These are phyloP conservation scores for Drosophila simulans DNA, from an alignment of 1,140 invertebrate genomes.

Conservation along the genomic window DNA sequence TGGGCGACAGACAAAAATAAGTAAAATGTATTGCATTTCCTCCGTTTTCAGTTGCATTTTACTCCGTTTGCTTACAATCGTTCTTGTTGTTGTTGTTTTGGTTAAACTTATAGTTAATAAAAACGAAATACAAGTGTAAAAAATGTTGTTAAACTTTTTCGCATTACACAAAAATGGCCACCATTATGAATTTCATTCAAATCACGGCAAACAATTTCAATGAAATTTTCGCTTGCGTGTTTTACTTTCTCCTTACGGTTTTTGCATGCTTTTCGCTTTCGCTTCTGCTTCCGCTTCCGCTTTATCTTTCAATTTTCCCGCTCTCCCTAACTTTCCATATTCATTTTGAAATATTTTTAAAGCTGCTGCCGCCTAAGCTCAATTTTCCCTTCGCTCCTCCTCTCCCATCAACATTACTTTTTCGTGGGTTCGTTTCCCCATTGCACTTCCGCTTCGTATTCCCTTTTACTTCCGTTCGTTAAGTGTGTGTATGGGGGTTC, in stretches of 20 bases:
- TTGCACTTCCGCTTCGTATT: conserved; percentile 41
- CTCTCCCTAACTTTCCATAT: conserved; percentile 11
- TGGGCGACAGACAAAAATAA: conserved; percentile 43
- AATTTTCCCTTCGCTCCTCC: conserved; percentile 21
- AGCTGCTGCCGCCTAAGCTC: conserved; percentile 67
- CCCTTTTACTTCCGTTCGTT: conserved; percentile 18
- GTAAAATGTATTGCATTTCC: conserved; percentile 44
- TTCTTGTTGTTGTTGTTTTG: conserved; percentile 38
- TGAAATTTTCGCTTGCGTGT: conserved; percentile 67
- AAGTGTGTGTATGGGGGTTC: conserved; percentile 40
- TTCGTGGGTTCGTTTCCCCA: conserved; percentile 17
- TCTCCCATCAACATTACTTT: neutral
- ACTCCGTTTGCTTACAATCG: conserved; percentile 31
- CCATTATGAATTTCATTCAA: conserved; percentile 84
- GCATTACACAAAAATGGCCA: conserved; percentile 82
- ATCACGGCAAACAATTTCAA: conserved; percentile 84
- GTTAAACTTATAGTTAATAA: conserved; percentile 76
- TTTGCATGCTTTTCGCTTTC: conserved; percentile 2
- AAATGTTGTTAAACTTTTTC: conserved; percentile 74
- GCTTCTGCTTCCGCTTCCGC: too few species aligned
- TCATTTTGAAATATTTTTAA: conserved; percentile 39
- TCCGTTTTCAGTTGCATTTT: conserved; percentile 35
- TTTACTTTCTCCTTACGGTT: conserved; percentile 38
- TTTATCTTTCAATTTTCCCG: conserved; percentile 14
- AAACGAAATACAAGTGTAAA: conserved; percentile 81